Percentiles rank a stretch among this genome's conserved stretches.
Conservation (phyloP, 2,888 invertebrate genomes). For the Scaeva pyrastri region DNA sequence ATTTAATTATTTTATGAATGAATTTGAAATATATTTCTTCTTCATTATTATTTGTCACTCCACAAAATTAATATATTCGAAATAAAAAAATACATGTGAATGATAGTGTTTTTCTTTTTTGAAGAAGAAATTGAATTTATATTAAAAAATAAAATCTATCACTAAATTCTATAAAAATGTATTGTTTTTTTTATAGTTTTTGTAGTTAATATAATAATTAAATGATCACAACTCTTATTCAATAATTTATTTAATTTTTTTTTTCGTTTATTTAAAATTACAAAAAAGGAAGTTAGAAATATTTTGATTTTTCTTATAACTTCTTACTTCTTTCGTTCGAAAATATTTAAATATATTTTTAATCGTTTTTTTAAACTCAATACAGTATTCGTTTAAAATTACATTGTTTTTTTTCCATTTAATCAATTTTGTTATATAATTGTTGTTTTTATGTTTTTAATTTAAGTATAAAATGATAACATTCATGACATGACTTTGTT, state of each 20-base stretch:
- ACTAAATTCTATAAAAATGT: conserved; percentile 67
- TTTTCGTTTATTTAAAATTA: conserved; percentile 28
- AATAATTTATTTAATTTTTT: conserved; percentile 74
- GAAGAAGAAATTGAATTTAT: conserved; percentile 43
- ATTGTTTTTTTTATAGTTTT: conserved; percentile 56
- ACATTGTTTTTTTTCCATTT: conserved; percentile 31
- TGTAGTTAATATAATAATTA: conserved; percentile 80
- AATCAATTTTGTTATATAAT: conserved; percentile 39
- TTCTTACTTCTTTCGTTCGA: conserved; percentile 54
- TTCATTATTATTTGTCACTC: conserved; percentile 26
- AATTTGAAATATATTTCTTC: conserved; percentile 23
- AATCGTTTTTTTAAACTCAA: conserved; percentile 52
- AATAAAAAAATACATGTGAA: conserved; percentile 50
- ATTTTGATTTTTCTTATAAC: conserved; percentile 9
- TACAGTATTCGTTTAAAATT: conserved; percentile 29
- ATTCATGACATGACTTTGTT: conserved; percentile 50
- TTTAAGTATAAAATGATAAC: conserved; percentile 53
- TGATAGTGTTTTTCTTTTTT: conserved; percentile 29
- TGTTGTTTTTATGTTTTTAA: conserved; percentile 42
- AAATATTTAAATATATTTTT: conserved; percentile 19
- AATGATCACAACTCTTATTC: conserved; percentile 84
- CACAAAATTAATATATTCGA: conserved; percentile 18
- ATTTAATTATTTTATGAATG: conserved; percentile 16
- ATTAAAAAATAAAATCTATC: conserved; percentile 52
- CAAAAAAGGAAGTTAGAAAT: conserved; percentile 35